A percentile compares a stretch with the other conserved stretches of the same genome.
Evolutionary conservation across 2,113 vertebrate genomes (phyloP).

Genomic region (Phaethon lepturus): DNA sequence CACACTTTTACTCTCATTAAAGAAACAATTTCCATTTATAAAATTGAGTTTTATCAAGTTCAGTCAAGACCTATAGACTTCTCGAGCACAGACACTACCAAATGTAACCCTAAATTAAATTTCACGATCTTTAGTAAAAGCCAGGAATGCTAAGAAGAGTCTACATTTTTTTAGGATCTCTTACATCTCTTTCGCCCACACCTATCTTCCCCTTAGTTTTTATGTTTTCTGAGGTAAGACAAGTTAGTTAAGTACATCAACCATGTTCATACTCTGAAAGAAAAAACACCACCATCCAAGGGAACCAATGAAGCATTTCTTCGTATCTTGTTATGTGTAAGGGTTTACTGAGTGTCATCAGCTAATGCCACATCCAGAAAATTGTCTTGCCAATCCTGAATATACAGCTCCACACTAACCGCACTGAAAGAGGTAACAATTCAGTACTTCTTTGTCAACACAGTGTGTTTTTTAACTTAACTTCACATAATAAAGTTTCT

Average conservation of each 20-base stretch:
- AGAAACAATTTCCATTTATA: not conserved
- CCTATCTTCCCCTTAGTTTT: not conserved
- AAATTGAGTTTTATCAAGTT: not conserved
- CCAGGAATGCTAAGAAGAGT: not conserved
- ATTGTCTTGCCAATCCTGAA: slow-evolving; percentile 20
- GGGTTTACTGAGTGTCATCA: slow-evolving; percentile 35
- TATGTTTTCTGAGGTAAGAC: not conserved
- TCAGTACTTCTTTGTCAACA: not conserved
- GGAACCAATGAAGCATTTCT: slow-evolving; percentile 26
- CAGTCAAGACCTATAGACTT: not conserved
- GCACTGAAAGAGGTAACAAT: not conserved
- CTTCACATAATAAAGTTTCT: not conserved
- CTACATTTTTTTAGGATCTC: not conserved
- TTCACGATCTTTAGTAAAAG: not conserved
- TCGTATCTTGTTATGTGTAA: not conserved
- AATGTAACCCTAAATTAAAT: not conserved
- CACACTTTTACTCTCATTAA: not conserved
- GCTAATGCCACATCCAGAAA: slow-evolving; percentile 41
- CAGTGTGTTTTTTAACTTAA: not conserved
- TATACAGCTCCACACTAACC: not conserved
- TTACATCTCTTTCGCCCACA: not conserved
- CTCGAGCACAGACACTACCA: not conserved
- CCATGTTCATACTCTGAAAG: slow-evolving; percentile 6
- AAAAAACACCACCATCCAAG: not conserved
- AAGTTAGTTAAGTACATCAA: slow-evolving; percentile 38